phyloP scores from a whole-genome alignment of 1,140 invertebrate species.

The Oscheius sp. region DNA sequence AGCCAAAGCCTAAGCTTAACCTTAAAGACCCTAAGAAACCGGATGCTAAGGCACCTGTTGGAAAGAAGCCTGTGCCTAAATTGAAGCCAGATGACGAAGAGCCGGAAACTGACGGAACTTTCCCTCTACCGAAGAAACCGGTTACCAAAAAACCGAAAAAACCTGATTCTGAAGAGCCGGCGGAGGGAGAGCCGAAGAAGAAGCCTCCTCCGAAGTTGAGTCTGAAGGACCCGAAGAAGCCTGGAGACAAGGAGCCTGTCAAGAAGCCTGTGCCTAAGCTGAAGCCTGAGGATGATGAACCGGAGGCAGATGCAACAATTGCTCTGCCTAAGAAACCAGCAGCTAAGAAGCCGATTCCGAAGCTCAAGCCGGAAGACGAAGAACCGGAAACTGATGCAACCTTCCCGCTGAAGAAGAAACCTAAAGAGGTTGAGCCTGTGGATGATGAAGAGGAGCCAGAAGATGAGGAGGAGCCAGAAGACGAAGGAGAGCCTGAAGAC shows the following conservation, averaged over 20 bases:
- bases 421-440: background rate
- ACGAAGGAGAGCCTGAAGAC: background rate
- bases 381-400: background rate
- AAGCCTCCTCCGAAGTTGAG: background rate
- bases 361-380: background rate
- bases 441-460: background rate
- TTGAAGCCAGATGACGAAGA: conserved; percentile 2
- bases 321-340: background rate
- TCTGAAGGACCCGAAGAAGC: background rate
- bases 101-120: conserved; percentile 1
- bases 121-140: background rate
- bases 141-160: conserved; percentile 1
- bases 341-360: background rate
- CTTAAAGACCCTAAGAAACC: background rate
- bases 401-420: conserved; percentile 2
- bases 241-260: background rate
- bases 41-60: background rate
- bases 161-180: conserved; percentile 1
- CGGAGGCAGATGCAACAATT: conserved; percentile 4
- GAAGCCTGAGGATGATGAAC: background rate
- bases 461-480: conserved; percentile 6
- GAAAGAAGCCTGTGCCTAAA: background rate
- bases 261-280: background rate
- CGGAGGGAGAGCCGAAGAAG: conserved; percentile 4
- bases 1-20: background rate